A percentile compares a stretch with the other conserved stretches of the same genome.
phyloP scores from a whole-genome alignment of 2,113 vertebrate species.

The Pangasianodon gigas region DNA sequence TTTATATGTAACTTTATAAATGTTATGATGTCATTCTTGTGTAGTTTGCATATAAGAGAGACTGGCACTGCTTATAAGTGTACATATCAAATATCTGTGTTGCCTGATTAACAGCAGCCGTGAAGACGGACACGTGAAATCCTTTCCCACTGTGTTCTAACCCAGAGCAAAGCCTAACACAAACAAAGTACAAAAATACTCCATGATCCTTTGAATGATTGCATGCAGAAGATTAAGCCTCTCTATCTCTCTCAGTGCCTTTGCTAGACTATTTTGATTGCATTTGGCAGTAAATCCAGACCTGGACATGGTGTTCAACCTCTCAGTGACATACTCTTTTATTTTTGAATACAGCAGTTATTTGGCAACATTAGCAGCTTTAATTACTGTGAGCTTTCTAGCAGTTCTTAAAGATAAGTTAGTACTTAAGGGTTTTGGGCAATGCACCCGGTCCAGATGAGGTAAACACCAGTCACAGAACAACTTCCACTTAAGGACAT shows the following conservation, averaged over 20 bases:
- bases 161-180: conserved; percentile 19
- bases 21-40: not conserved
- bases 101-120: conserved; percentile 13
- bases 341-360: not conserved
- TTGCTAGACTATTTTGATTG: conserved; percentile 34
- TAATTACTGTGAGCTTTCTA: not conserved
- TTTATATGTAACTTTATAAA: not conserved
- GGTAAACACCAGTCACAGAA: not conserved
- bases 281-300: conserved; percentile 20
- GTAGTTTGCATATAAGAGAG: not conserved
- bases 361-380: not conserved
- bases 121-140: not conserved
- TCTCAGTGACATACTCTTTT: not conserved
- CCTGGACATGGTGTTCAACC: not conserved
- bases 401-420: not conserved
- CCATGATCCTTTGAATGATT: conserved; percentile 20
- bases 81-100: conserved; percentile 5
- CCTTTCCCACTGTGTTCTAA: not conserved
- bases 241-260: conserved; percentile 4
- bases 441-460: not conserved
- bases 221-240: conserved; percentile 19
- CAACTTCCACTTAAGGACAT: not conserved
- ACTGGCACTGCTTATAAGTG: not conserved
- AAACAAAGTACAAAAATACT: conserved; percentile 36
- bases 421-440: not conserved